Evolutionary conservation across 2,797 vertebrate species (phyloP).

Genomic region (Coilia nasus): DNA sequence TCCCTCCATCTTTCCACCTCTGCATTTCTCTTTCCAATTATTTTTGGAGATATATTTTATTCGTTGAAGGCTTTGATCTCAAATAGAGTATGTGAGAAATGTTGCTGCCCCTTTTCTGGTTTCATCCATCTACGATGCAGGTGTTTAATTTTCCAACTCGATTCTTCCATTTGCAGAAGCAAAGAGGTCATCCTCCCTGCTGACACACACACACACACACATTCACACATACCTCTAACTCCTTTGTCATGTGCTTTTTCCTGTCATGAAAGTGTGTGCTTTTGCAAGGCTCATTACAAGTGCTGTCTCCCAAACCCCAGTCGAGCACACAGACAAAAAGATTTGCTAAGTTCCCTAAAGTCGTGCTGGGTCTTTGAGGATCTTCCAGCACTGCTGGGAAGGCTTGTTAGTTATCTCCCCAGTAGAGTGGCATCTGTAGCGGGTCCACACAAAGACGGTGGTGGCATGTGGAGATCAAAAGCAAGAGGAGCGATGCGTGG

Average conservation of each 20-base stretch:
- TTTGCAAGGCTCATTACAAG: neutral
- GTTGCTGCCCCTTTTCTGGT: neutral
- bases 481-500: neutral
- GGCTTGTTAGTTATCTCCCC: neutral
- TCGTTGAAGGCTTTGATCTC: too few species aligned
- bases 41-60: too few species aligned
- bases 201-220: neutral
- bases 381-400: neutral
- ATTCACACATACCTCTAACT: neutral
- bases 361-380: neutral
- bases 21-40: too few species aligned
- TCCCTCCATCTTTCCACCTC: neutral
- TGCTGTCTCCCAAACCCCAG: neutral
- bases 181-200: neutral
- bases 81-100: too few species aligned
- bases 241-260: too few species aligned
- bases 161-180: neutral
- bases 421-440: neutral
- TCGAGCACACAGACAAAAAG: neutral
- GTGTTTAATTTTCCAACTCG: neutral
- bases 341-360: neutral
- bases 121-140: neutral
- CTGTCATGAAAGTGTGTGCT: neutral
- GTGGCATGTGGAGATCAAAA: neutral
- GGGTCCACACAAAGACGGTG: neutral